Percentiles rank a stretch among this genome's conserved stretches.
Conservation (phyloP, 92 coral and sea anemone species). For the Epizoanthus ramosus region DNA sequence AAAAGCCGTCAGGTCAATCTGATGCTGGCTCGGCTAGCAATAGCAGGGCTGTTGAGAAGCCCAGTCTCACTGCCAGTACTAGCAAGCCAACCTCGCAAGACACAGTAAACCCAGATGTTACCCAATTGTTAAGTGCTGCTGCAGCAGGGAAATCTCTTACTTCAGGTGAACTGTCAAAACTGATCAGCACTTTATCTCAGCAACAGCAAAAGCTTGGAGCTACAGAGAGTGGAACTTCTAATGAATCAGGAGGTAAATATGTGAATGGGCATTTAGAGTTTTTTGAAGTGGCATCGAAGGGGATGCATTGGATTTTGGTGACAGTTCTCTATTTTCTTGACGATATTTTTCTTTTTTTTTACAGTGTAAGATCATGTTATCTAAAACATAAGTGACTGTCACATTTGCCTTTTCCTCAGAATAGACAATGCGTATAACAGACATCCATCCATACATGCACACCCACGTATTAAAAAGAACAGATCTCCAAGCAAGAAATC, state of each 20-base stretch:
- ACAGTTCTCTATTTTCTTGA: no score
- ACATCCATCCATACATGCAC: background rate
- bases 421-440: background rate
- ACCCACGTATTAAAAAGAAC: background rate
- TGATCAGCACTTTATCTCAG: constrained; percentile 87
- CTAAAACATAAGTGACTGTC: no score
- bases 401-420: no score
- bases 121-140: constrained; percentile 75
- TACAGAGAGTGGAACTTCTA: constrained; percentile 53
- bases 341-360: no score
- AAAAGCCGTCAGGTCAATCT: constrained; percentile 47
- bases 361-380: no score
- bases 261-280: background rate
- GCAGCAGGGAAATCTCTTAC: constrained; percentile 88
- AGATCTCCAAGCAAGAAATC: background rate
- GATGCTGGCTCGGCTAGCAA: constrained; percentile 50
- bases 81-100: constrained; percentile 25
- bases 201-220: constrained; percentile 74
- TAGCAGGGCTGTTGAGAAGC: constrained; percentile 57
- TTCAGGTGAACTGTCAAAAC: constrained; percentile 79
- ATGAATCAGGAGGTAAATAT: constrained; percentile 72
- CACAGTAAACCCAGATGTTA: constrained; percentile 36
- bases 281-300: background rate
- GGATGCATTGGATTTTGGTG: no score
- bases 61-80: constrained; percentile 42